Base-by-base conservation (phyloP, 2,113 vertebrate genomes). In the Atherinomorus stipes region DNA sequence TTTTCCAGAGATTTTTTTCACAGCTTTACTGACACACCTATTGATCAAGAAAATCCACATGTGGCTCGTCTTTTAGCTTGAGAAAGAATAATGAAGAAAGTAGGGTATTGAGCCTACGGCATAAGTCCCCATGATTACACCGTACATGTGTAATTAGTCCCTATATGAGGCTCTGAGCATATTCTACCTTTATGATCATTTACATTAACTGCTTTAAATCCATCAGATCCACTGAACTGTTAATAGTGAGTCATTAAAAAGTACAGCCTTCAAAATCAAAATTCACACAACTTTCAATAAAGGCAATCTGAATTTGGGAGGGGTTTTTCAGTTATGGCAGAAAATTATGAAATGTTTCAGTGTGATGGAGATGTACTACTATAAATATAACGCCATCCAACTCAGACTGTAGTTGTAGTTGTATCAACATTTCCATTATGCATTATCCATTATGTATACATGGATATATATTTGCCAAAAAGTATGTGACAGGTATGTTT, bases 11-110 rank as follows among this genome's bases (percentile, higher is more conserved):
- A 59, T 28, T 76, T 83, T 71, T 53, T 47, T 8, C 8, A 31
- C 45, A 49, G 64, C 37, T 72, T 49, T 64, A 74, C 64, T 74
- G 66, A 84, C 56, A 65, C 72, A 63, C 22, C 53, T n/a, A n/a
- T 25, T 23, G 57, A n/a, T 25, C n/a, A n/a, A 45, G 47, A 62
- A 64, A 75, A 74, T 81, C 70, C 54, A 73, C 74, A 64, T 16
- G 9, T 34, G 26, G 23, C 52, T 11, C 28, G 22, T 68, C 12
- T 69, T 52, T 67, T 26, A 34, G 10, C 22, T 34, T 68, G 15
- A 69, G 25, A 58, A 21, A 38, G 59, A 56, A 70, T 28, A 38
- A 28, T 40, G 52, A 23, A 38, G 22, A 25, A 65, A 65, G 52
- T 34, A 13, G 15, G 37, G 42, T 16, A 18, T 0, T 16, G 21